A percentile compares a stretch with the other conserved stretches of the same genome.
Evolutionary conservation across 2,888 invertebrate genomes (phyloP).

Genomic region (Priocnemis perturbator): DNA sequence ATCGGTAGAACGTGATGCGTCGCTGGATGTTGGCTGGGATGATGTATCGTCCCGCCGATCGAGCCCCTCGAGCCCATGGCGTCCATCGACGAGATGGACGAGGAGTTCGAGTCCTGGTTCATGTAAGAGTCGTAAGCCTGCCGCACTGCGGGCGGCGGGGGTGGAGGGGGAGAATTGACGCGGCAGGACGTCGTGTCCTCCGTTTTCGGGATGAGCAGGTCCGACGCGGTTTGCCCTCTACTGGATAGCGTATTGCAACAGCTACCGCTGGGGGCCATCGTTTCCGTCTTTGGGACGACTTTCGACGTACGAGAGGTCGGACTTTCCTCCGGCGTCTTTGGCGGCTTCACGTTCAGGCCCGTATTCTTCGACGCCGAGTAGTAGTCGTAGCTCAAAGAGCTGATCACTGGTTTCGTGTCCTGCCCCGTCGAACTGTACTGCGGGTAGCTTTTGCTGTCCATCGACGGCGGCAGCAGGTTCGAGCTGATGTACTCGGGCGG

Average conservation of each 20-base stretch:
- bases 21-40: slow-evolving; percentile 75
- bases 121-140: slow-evolving; percentile 80
- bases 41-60: slow-evolving; percentile 73
- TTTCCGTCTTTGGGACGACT: slow-evolving; percentile 70
- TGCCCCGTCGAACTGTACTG: slow-evolving; percentile 66
- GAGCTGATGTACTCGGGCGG: slow-evolving; percentile 73
- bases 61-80: slow-evolving; percentile 76
- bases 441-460: slow-evolving; percentile 71
- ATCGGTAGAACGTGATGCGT: slow-evolving; percentile 76
- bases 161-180: slow-evolving; percentile 75
- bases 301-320: slow-evolving; percentile 59
- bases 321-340: slow-evolving; percentile 76
- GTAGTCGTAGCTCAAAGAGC: slow-evolving; percentile 68
- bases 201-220: slow-evolving; percentile 83
- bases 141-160: slow-evolving; percentile 75
- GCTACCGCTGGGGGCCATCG: slow-evolving; percentile 71
- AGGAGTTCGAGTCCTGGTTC: slow-evolving; percentile 84
- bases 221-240: slow-evolving; percentile 63
- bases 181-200: slow-evolving; percentile 77
- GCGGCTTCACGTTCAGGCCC: slow-evolving; percentile 76
- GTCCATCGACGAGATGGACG: slow-evolving; percentile 83
- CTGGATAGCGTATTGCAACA: slow-evolving; percentile 73
- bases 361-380: slow-evolving; percentile 68
- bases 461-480: slow-evolving; percentile 69
- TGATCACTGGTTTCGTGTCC: slow-evolving; percentile 70